These are phyloP conservation scores for Regulus satrapa DNA, from an alignment of 2,113 vertebrate species.

Conservation along the genomic window DNA sequence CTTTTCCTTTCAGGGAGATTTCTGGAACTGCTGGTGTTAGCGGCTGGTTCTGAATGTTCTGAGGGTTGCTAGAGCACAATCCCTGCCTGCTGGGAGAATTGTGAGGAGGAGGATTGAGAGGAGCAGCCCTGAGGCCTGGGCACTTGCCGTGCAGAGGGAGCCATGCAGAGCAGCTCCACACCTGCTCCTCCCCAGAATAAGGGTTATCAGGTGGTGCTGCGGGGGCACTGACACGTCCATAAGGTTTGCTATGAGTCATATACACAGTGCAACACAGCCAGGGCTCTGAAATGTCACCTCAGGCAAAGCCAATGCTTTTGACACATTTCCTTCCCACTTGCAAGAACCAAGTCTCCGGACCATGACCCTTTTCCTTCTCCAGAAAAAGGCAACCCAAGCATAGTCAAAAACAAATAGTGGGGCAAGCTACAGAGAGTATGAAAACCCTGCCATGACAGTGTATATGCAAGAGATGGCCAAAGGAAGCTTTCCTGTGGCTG, in stretches of 20 bases:
- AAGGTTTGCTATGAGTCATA: not conserved
- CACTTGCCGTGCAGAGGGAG: not conserved
- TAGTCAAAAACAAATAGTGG: not conserved
- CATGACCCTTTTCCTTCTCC: not conserved
- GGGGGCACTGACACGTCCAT: fast-evolving
- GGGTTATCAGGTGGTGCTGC: not conserved
- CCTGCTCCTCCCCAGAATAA: not conserved
- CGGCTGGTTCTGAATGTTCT: not conserved
- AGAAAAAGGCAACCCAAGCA: not conserved
- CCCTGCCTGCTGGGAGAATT: not conserved
- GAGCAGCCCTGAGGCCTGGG: not conserved
- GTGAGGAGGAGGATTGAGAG: no score
- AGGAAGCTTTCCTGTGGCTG: not conserved
- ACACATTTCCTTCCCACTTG: not conserved
- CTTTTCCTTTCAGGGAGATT: not conserved
- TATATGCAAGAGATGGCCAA: not conserved
- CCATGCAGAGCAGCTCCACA: fast-evolving
- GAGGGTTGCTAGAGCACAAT: not conserved
- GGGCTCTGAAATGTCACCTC: not conserved
- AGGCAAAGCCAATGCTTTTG: fast-evolving
- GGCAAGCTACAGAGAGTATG: not conserved
- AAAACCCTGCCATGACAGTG: not conserved
- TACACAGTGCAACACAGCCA: not conserved
- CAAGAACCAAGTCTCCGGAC: not conserved
- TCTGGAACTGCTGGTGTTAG: not conserved